These are phyloP conservation scores for Chalcosyrphus nemorum DNA, from an alignment of 2,888 invertebrate species.

Conservation along the genomic window DNA sequence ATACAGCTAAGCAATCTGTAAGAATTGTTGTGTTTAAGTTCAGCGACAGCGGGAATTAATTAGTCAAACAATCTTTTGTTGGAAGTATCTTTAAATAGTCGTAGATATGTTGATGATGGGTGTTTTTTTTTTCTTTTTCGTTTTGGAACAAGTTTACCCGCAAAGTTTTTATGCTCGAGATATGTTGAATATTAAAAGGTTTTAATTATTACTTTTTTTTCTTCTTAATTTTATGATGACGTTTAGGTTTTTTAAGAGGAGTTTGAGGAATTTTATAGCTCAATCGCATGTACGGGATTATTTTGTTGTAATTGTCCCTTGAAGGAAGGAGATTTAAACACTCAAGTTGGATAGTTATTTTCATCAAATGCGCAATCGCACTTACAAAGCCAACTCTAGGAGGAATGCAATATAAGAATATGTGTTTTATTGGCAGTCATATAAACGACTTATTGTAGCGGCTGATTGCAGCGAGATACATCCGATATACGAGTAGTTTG, in stretches of 20 bases:
- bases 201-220: neutral
- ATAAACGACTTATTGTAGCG: no score
- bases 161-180: slow-evolving; percentile 16
- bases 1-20: neutral
- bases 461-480: no score
- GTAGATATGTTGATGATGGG: slow-evolving; percentile 36
- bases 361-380: no score
- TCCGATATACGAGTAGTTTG: no score
- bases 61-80: slow-evolving; percentile 54
- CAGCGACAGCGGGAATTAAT: slow-evolving; percentile 47
- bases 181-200: neutral
- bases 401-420: no score
- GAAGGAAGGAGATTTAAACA: no score
- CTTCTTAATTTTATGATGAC: neutral
- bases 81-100: slow-evolving; percentile 35
- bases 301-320: neutral
- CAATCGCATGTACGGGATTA: slow-evolving; percentile 17
- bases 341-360: no score
- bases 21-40: slow-evolving; percentile 29
- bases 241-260: neutral
- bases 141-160: slow-evolving; percentile 27
- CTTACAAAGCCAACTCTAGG: no score
- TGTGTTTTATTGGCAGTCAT: no score
- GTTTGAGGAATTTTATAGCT: slow-evolving; percentile 18
- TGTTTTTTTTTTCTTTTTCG: slow-evolving; percentile 4